Evolutionary conservation across 2,888 invertebrate genomes (phyloP).

Genomic region (Dolomedes plantarius): DNA sequence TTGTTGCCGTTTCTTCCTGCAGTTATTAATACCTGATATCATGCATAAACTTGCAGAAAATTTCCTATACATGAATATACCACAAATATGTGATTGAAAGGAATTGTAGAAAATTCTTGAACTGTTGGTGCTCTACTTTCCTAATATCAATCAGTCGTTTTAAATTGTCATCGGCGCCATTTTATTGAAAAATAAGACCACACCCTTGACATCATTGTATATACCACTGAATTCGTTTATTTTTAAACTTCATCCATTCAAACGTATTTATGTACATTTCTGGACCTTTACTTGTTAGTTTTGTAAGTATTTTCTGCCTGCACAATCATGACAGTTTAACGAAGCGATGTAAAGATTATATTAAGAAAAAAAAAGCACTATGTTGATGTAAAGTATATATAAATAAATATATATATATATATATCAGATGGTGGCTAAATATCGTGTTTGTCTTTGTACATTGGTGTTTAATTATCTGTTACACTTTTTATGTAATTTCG

Average conservation of each 20-base stretch:
- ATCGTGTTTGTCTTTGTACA: neutral
- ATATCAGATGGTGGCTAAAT: conserved; percentile 7
- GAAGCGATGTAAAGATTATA: conserved; percentile 9
- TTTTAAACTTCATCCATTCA: conserved; percentile 22
- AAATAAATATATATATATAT: neutral
- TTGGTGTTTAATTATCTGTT: conserved; percentile 18
- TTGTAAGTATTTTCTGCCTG: conserved; percentile 57
- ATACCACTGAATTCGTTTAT: conserved; percentile 45
- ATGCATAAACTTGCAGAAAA: too few species aligned
- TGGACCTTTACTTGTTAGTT: conserved; percentile 40
- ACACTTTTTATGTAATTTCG: conserved; percentile 2
- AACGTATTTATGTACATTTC: conserved; percentile 61
- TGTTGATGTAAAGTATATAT: neutral
- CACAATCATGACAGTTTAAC: conserved; percentile 54
- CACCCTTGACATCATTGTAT: conserved; percentile 43
- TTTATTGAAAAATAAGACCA: neutral
- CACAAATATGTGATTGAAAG: too few species aligned
- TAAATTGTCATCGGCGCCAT: conserved; percentile 7
- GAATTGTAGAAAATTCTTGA: neutral
- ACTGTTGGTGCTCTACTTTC: neutral
- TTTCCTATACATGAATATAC: too few species aligned
- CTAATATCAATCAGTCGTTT: neutral
- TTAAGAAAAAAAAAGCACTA: neutral
- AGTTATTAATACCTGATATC: too few species aligned
- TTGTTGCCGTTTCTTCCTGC: too few species aligned